Base-by-base conservation (phyloP, 2,113 vertebrate species). In the Ophiodon elongatus region DNA sequence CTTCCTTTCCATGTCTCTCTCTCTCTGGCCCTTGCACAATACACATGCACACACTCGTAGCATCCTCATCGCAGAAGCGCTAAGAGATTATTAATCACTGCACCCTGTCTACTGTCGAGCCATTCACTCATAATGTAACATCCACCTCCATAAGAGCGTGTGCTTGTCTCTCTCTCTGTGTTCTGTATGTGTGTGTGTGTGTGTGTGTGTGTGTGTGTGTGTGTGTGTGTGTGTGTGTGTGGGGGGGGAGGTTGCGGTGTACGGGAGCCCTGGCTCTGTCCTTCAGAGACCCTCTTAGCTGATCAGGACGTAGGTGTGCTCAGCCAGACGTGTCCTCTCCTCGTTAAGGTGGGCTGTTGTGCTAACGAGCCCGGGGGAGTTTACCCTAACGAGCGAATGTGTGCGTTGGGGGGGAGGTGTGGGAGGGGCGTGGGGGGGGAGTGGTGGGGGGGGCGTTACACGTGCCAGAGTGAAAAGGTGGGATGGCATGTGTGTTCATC, bases 231-330 rank as follows among this genome's bases (percentile, higher is more conserved):
- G 2, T 50, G 50, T 41, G 27, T 63, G 52, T 57, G 10, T 71
- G 37, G 52, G 27, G 25, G 41, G 66, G 47, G 31, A 57, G 43
- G 66, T 23, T 52, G 47, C 66, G 41, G 52, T 27, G 71, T 59
- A 27, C 4, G 5, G 59, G 15, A 52, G 50, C 39, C 43, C 67
- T 31, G 59, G 3, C 11, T 35, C 8, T 0, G 73, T 33, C 80
- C 41, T 79, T 73, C 15, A 0, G 81, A 68, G 72, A 70, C 84
- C 78, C 39, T 83, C 33, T 73, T 14, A 64, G 77, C 68, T 69
- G 74, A 82, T 81, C 73, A 80, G 69, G 64, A 68, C 54, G 74
- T 75, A 19, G 56, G 59, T 80, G 86, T 69, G 59, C 39, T 85
- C 80, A 82, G 41, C 59, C 73, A 82, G 74, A 33, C 79, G 43